Evolutionary conservation across 23 tunicate species (phyloP).

Genomic region (Halocynthia roretzi): DNA sequence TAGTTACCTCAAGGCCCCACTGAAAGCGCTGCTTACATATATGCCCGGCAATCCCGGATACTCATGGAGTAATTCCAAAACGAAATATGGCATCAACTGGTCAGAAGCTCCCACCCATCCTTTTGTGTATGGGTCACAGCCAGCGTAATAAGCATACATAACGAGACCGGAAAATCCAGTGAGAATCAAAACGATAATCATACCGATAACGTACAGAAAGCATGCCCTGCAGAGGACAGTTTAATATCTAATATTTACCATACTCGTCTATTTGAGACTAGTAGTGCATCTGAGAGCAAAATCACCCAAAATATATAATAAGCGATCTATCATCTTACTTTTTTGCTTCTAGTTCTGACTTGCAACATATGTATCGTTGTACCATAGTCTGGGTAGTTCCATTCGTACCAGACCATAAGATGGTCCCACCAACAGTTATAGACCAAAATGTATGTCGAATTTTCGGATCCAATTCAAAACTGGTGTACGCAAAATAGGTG

Average conservation of each 20-base stretch:
- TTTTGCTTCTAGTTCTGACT: constrained; percentile 17
- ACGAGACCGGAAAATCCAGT: constrained; percentile 24
- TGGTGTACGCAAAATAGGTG: not conserved
- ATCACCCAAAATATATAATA: not conserved
- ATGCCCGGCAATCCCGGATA: constrained; percentile 40
- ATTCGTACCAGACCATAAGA: constrained; percentile 13
- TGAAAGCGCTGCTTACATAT: constrained; percentile 34
- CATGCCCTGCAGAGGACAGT: constrained; percentile 4
- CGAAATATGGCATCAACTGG: constrained; percentile 52
- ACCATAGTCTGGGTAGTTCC: constrained; percentile 36
- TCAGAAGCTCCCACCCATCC: constrained; percentile 36
- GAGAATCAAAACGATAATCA: constrained; percentile 14
- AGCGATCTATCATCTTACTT: not conserved
- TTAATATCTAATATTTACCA: not conserved
- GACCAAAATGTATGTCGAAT: constrained; percentile 34
- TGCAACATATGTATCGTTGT: constrained; percentile 28
- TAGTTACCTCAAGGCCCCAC: constrained; percentile 29
- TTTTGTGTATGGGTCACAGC: constrained; percentile 37
- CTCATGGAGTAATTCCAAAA: constrained; percentile 15
- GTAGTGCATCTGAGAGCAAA: not conserved
- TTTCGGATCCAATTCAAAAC: constrained; percentile 19
- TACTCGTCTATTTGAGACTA: not conserved
- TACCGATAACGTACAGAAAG: constrained; percentile 23
- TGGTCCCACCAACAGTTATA: constrained; percentile 13
- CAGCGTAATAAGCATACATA: constrained; percentile 32